Conservation (phyloP, 2,113 vertebrate species). For the Hippocampus mohnikei region DNA sequence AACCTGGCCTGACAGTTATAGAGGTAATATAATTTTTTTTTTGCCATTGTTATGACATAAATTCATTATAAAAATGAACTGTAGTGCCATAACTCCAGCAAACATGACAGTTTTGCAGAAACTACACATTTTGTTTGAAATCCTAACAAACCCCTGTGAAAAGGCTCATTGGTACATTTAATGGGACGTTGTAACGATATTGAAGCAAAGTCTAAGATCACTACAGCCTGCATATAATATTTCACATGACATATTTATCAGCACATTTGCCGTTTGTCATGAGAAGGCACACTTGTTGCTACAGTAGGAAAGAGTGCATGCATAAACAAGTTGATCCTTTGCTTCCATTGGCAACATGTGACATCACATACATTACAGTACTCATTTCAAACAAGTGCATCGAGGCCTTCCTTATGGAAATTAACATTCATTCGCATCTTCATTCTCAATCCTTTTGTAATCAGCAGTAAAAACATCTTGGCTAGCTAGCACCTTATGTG, state of each 20-base stretch:
- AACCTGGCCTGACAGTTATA: not conserved
- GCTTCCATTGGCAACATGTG: not conserved
- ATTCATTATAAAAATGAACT: not conserved
- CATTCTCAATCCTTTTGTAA: not conserved
- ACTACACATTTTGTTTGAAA: not conserved
- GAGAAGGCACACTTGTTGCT: not conserved
- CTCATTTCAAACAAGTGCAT: not conserved
- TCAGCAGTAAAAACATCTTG: not conserved
- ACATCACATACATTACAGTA: slow-evolving; percentile 2
- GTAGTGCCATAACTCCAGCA: not conserved
- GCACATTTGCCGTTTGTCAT: not conserved
- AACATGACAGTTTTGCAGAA: not conserved
- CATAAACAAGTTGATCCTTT: not conserved
- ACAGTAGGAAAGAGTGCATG: not conserved
- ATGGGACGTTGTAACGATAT: not conserved
- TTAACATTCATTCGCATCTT: not conserved
- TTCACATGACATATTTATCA: not conserved
- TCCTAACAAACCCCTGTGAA: not conserved
- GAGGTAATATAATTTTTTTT: not conserved
- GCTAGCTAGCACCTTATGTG: not conserved
- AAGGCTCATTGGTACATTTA: not conserved
- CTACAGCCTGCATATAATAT: slow-evolving; percentile 8
- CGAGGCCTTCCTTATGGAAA: not conserved
- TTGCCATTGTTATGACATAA: not conserved
- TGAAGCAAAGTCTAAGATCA: not conserved